Base-by-base conservation (phyloP, 1,140 invertebrate species). In the Aphaenogaster rudis region DNA sequence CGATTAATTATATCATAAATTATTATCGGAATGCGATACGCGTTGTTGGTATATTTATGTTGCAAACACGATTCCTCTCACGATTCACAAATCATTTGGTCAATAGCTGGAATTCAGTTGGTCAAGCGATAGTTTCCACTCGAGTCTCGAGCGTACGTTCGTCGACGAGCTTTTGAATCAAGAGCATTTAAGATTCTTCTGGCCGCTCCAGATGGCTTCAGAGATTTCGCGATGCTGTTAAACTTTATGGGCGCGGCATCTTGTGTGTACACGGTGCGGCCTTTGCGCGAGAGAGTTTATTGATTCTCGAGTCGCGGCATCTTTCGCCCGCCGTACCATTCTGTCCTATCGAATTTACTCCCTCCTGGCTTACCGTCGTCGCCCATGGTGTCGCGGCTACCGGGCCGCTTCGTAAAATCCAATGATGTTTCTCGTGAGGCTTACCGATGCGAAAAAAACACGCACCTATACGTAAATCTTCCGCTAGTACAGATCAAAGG, bases 161-260 rank as follows among this genome's bases (percentile, higher is more conserved):
- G 88, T 93, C 92, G 92, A 92, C 74, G 88, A 91, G 52, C 77
- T 80, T 66, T 64, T 33, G 77, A 54, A 77, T 69, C 88, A 85
- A 84, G 77, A 81, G 84, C 67, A 87, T 88, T 88, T 87, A 82
- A 57, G 39, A 66, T 61, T 67, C 48, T 64, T 8, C 42, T 1
- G 54, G 54, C 13, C 48, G 21, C 61, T 76, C 15, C 50, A 11
- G 42, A 39, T 57, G 21, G 28, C 28, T 52, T 63, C 59, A 45
- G 88, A 93, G 90, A 94, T 95, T 94, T 92, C 90, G 93, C 88
- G 92, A 92, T 91, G 91, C 92, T 89, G 93, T 94, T 94, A 94
- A 95, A 94, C 88, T 95, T 95, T 95, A 95, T 94, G 94, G 94
- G 94, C 92, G 94, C 94, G 94, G 93, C 80, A 61, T 93, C 92